Evolutionary conservation across 2,797 vertebrate species (phyloP), one percentile per base, ranked within the genome.

Genomic region (Sebastolobus altivelis): DNA sequence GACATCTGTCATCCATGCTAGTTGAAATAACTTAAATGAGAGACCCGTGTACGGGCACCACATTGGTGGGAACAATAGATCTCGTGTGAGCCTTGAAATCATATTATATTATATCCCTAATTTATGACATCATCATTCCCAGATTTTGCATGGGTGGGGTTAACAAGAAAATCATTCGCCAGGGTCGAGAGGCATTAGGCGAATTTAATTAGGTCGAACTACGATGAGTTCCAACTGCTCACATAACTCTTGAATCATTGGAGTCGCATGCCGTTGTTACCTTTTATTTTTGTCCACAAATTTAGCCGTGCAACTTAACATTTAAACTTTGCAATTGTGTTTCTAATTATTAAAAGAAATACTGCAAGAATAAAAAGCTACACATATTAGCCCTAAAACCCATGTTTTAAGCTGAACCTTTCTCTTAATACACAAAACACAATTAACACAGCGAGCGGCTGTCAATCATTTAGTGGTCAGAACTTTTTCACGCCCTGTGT

Each of bases 391-490:
- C n/a, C 10, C 1, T 22, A 31, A 66, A 81, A 29, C 8, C 12
- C 12, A 59, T 74, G 54, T 70, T 54, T 58, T 46, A 9, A 55
- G 46, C 40, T 25, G 20, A 29, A 63, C 35, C 13, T 67, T 73
- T 85, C 37, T 49, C 37, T 49, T 74, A 62, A 79, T 78, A 20
- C 20, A 27, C 38, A 69, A 78, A 73, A 80, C 69, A 83, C 66
- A 88, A 87, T 89, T 87, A 91, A 83, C 82, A 72, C 66, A 77
- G 75, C 43, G 9, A 76, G 75, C 33, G 7, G 70, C 85, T 93
- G 82, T 89, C 87, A 89, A 65, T 92, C 92, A 87, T 74, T 72
- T 55, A 59, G 65, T 68, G 59, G 82, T 85, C 74, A 73, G 46
- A 89, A 77, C 69, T 79, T 79, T 79, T 92, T 87, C 76, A 67